A percentile compares a stretch with the other conserved stretches of the same genome.
Conservation (phyloP, 2,888 invertebrate species). For the Amphipoea oculea region DNA sequence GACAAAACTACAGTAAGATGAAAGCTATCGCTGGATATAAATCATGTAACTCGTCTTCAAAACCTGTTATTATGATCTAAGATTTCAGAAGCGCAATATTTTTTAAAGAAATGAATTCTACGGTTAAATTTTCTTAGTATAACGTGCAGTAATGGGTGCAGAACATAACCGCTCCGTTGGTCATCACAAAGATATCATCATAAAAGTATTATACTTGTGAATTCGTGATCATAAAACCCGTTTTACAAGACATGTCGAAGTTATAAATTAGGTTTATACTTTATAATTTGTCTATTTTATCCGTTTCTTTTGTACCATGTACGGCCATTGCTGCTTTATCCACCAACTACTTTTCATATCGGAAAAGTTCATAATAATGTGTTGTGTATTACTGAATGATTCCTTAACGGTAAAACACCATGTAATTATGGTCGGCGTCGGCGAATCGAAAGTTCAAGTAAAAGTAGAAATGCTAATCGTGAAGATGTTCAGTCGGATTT, state of each 20-base stretch:
- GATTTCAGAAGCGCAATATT: slow-evolving; percentile 57
- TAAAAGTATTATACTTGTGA: slow-evolving; percentile 49
- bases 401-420: slow-evolving; percentile 63
- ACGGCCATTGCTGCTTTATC: neutral
- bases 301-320: slow-evolving; percentile 12
- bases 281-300: slow-evolving; percentile 24
- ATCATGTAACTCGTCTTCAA: slow-evolving; percentile 57
- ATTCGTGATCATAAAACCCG: slow-evolving; percentile 43
- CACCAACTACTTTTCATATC: neutral
- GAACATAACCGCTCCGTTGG: slow-evolving; percentile 70
- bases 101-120: slow-evolving; percentile 56
- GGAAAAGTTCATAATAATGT: slow-evolving; percentile 2
- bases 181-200: slow-evolving; percentile 63
- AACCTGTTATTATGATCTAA: slow-evolving; percentile 63
- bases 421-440: slow-evolving; percentile 68
- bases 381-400: slow-evolving; percentile 13
- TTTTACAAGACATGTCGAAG: slow-evolving; percentile 37
- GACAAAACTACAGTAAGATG: slow-evolving; percentile 48
- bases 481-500: slow-evolving; percentile 74
- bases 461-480: slow-evolving; percentile 83
- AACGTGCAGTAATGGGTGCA: slow-evolving; percentile 72
- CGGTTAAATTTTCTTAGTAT: slow-evolving; percentile 62
- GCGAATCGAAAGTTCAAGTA: slow-evolving; percentile 82
- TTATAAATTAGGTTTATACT: slow-evolving; percentile 25
- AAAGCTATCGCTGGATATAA: slow-evolving; percentile 49